Evolutionary conservation across 1,140 invertebrate species (phyloP), one percentile per base, ranked within the genome.

Genomic region (Brachionus asplanchnoidis): DNA sequence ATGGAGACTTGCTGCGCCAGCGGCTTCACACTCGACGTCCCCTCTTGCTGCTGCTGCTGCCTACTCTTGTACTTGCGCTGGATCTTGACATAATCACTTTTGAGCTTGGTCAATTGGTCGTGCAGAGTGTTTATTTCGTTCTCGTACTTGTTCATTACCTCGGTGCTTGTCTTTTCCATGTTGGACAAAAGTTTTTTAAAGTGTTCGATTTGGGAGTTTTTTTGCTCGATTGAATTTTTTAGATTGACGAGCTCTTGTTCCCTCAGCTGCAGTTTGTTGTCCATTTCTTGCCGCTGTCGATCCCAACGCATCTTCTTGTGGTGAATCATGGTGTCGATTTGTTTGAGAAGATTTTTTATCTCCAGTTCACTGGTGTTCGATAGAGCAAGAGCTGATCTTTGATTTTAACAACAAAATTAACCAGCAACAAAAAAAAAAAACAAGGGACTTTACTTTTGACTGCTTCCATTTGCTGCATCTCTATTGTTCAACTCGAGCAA

Each of bases 241-340:
- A 65, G 40, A 82, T 14, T 60, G 17, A 44, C n/a, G 2, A 44
- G 14, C 26, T 82, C 79, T 28, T 82, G 79, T 12, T 82, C 79
- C 28, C 60, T 82, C 7, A 82, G 12, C 36, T 82, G 79, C 20
- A 82, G 40, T 26, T 65, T 82, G 12, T 82, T 82, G 53, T 82
- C 79, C 42, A 82, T 26, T 12, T 82, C 79, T 46, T 82, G 50
- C 23, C 60, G 56, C 36, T 82, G 79, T 20, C 65, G 36, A 11
- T 82, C 79, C 79, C 79, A 82, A 1, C 79, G 50, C 14, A 82
- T 26, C 42, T 82, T 82, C 17, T 82, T 82, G 32, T 82, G 79
- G 32, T 82, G 20, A 46, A 82, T 82, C 79, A 82, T 82, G 12
- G 79, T 14, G 28, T 82, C 79, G 9, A 82, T 82, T 68, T 82